Base-by-base conservation (phyloP, 64 coral and sea anemone species). In the Porites australiensis region DNA sequence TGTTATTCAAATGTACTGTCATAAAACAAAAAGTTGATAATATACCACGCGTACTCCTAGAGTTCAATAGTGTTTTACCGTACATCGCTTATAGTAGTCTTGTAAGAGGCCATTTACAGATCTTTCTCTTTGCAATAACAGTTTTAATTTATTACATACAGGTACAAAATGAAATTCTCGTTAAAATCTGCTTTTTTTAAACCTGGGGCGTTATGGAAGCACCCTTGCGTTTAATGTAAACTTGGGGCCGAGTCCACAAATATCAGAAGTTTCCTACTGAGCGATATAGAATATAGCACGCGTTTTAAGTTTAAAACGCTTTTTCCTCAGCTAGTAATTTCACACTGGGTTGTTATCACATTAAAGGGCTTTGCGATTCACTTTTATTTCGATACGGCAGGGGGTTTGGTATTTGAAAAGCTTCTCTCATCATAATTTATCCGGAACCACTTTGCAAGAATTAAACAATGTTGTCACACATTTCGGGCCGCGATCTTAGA, bases 1-100 rank as follows among this genome's bases (percentile, higher is more conserved):
- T 97, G 91, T 97, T 82, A 97, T 97, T 92, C 49, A 82, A 97
- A 97, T 97, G 84, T 70, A 89, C 88, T 94, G 95, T 94, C 45
- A 84, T 65, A 67, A 74, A 66, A 50, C 94, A 92, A 94, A 97
- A 87, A 53, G 44, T 64, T 70, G 55, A 87, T 54, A 94, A 89
- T 64, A 61, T 79, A 94, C 77, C 92, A 94, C 92, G 87, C 92
- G 86, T 83, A 54, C n/a, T 52, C n/a, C 54, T 60, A 21, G 58
- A 75, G 60, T 75, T 75, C 86, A 63, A 89, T 94, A 57, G 62
- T 62, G 20, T 45, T 88, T 44, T 51, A 94, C 77, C 92, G 64
- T 46, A 84, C 87, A 81, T 81, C 86, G 50, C 79, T 83, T 67
- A 83, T 54, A 82, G 77, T 46, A 57, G 78, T 93, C 48, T 63